A percentile compares a stretch with the other conserved stretches of the same genome.
These are phyloP conservation scores for Nomada ruficornis DNA, from an alignment of 2,888 invertebrate species.

Conservation along the genomic window DNA sequence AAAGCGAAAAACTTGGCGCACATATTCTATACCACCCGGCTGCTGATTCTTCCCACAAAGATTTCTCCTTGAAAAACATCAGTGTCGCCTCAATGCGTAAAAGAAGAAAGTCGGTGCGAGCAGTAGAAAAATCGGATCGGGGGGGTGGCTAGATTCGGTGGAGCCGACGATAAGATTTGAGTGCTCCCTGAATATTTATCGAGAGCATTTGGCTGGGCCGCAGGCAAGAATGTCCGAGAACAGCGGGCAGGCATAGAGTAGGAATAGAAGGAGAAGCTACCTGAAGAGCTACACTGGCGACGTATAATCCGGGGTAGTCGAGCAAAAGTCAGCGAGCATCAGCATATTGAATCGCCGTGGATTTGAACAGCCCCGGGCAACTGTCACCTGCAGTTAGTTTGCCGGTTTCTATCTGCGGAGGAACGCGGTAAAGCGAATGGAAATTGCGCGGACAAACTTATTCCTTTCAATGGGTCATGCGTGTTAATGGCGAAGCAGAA, in stretches of 20 bases:
- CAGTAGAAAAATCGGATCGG: constrained; percentile 39
- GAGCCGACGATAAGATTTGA: constrained; percentile 30
- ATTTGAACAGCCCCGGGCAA: constrained; percentile 72
- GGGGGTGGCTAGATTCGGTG: not conserved
- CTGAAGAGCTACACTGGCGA: constrained; percentile 21
- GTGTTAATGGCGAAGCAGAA: constrained; percentile 16
- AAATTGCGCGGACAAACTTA: not conserved
- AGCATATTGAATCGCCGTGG: constrained; percentile 75
- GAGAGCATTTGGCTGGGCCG: constrained; percentile 56
- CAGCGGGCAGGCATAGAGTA: constrained; percentile 15
- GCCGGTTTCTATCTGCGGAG: constrained; percentile 52
- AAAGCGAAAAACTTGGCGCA: too few relatives aligned
- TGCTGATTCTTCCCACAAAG: not conserved
- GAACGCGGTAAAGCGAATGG: not conserved
- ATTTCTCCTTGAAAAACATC: not conserved
- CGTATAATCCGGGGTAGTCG: constrained; percentile 51
- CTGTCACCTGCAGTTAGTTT: constrained; percentile 76
- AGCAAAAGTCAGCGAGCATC: constrained; percentile 61
- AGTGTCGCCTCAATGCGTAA: not conserved
- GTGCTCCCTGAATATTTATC: constrained; percentile 74
- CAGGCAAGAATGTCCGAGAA: constrained; percentile 45
- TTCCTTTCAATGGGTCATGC: constrained; percentile 6
- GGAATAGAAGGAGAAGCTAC: not conserved
- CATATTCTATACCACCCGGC: too few relatives aligned
- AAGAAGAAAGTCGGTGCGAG: constrained; percentile 7